phyloP scores from a whole-genome alignment of 1,140 invertebrate genomes.

The Drosophila insularis region DNA sequence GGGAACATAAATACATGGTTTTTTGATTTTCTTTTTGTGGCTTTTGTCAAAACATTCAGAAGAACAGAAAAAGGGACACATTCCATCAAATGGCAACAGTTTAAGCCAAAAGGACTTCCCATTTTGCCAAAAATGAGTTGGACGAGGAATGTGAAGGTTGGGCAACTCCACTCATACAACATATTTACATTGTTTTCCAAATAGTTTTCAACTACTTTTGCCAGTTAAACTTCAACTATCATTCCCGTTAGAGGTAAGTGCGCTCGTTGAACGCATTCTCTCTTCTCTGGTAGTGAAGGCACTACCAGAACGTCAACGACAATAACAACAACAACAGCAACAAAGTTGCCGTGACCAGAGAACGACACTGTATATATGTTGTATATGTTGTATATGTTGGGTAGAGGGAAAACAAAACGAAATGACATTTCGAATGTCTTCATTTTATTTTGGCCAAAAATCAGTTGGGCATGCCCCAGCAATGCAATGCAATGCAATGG shows the following conservation, averaged over 20 bases:
- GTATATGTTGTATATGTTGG: background rate
- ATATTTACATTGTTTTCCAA: slow-evolving; percentile 30
- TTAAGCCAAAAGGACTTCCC: too few species aligned
- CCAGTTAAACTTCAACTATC: slow-evolving; percentile 28
- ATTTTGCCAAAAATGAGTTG: too few species aligned
- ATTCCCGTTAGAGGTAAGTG: background rate
- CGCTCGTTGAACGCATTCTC: slow-evolving; percentile 1
- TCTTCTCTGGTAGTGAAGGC: slow-evolving; percentile 6
- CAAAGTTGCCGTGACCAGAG: slow-evolving; percentile 41
- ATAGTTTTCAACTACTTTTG: slow-evolving; percentile 22
- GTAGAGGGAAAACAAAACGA: background rate
- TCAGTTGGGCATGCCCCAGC: slow-evolving; percentile 49
- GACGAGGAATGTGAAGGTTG: too few species aligned
- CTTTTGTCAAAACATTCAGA: too few species aligned
- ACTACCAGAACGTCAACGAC: background rate
- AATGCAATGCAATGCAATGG: slow-evolving; percentile 1
- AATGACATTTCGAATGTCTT: slow-evolving; percentile 49
- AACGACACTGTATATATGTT: background rate
- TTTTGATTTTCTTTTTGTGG: too few species aligned
- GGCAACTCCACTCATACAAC: background rate
- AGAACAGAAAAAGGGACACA: background rate
- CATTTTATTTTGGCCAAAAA: slow-evolving; percentile 56
- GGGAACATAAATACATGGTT: too few species aligned
- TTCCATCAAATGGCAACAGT: background rate
- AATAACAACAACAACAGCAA: background rate